These are phyloP conservation scores for Crotalus tigris DNA, from an alignment of 2,113 vertebrate species.

Conservation along the genomic window DNA sequence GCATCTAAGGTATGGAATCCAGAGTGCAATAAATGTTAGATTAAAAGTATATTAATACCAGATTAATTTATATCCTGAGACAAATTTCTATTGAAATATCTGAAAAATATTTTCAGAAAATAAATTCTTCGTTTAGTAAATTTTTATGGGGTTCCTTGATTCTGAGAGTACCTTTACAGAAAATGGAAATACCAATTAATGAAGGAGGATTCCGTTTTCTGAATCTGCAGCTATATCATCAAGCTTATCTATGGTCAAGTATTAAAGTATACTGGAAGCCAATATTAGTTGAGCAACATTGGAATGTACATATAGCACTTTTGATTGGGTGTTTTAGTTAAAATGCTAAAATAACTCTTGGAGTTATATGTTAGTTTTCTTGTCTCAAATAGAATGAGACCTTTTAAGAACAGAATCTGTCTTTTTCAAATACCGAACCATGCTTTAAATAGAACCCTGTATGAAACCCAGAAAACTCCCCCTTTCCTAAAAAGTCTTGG, in stretches of 20 bases:
- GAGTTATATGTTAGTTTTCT: background rate
- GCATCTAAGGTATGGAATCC: slow-evolving; percentile 37
- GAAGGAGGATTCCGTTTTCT: background rate
- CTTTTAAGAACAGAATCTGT: background rate
- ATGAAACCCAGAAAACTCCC: background rate
- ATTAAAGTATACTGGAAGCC: background rate
- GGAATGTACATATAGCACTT: background rate
- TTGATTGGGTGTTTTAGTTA: background rate
- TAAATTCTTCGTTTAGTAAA: background rate
- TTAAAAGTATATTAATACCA: background rate
- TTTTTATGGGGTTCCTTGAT: background rate
- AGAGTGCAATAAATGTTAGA: background rate
- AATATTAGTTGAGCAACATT: background rate
- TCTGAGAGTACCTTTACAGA: background rate
- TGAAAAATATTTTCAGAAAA: background rate
- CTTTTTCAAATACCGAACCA: background rate
- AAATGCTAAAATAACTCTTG: background rate
- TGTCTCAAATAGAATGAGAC: background rate
- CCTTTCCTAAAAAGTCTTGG: background rate
- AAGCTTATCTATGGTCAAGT: background rate
- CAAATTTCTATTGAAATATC: background rate
- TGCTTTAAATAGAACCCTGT: background rate
- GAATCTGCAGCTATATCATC: background rate
- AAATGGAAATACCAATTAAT: background rate
- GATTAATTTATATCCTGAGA: background rate